phyloP scores from a whole-genome alignment of 2,113 vertebrate genomes.

The Ciconia boyciana region DNA sequence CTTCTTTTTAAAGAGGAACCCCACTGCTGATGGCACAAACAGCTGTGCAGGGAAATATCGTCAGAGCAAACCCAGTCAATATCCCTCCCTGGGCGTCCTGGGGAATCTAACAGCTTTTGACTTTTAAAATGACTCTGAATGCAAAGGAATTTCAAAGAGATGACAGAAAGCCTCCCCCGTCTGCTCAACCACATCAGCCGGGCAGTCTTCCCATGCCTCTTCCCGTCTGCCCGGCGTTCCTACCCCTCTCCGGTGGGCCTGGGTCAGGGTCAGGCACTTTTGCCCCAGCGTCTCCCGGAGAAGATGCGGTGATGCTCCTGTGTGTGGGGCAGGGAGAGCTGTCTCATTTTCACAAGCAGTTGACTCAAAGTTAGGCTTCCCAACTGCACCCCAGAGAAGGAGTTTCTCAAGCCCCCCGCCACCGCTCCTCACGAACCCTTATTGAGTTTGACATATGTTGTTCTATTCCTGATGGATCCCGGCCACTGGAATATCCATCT shows the following conservation, averaged over 20 bases:
- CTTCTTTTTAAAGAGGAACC: slow-evolving; percentile 25
- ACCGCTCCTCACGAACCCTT: not conserved
- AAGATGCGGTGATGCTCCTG: not conserved
- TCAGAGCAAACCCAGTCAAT: slow-evolving; percentile 9
- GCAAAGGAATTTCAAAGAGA: slow-evolving; percentile 38
- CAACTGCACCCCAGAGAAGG: not conserved
- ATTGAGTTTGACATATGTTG: slow-evolving; percentile 42
- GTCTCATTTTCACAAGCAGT: not conserved
- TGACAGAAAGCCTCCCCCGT: not conserved
- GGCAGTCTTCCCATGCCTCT: slow-evolving; percentile 5
- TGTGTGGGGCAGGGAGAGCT: not conserved
- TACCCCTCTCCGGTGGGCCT: not conserved
- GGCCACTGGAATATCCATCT: slow-evolving; percentile 60
- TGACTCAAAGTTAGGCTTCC: not conserved
- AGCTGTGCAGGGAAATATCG: slow-evolving; percentile 41
- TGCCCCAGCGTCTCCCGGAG: not conserved
- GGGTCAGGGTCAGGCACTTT: not conserved
- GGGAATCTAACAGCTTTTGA: slow-evolving; percentile 44
- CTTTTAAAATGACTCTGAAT: not conserved
- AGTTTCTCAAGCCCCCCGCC: not conserved
- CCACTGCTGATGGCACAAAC: slow-evolving; percentile 54
- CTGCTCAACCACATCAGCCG: not conserved
- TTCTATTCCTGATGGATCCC: slow-evolving; percentile 24
- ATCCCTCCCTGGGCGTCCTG: slow-evolving; percentile 3
- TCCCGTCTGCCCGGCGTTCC: not conserved